Evolutionary conservation across 2,888 invertebrate species (phyloP), one percentile per base, ranked within the genome.

Genomic region (Allygus modestus): DNA sequence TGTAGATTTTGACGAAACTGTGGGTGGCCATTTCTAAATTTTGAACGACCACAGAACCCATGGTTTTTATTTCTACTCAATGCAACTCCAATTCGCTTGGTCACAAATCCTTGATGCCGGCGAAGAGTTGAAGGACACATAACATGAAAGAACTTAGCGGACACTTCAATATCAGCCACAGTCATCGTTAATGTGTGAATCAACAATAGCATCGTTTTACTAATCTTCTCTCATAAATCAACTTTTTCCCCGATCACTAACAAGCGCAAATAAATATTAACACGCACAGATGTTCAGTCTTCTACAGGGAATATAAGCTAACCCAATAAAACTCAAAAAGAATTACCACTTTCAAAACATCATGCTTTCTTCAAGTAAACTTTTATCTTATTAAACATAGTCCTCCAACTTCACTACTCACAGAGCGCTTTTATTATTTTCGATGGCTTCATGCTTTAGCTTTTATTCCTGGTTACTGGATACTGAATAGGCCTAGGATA

Each of bases 111-210:
- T 58, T 58, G 79, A 20, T 23, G 79, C 20, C 12, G 31, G 1
- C 37, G 51, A 7, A 20, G 54, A 31, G 31, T 20, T 31, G 79
- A 58, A 54, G 79, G 79, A 37, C 79, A 79, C 79, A 79, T 79
- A 20, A 79, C 54, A 86, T 91, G 91, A 85, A 90, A 90, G 88
- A 91, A 91, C 86, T 91, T 90, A 71, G 91, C 91, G 86, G 90
- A 89, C 84, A 91, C 89, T 83, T 90, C 90, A 88, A 89, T 90
- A 87, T 90, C 90, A 86, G 89, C 89, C 86, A 91, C 90, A 77
- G 90, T 90, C 87, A 91, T 89, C 88, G 91, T 91, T 89, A 92
- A 89, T 82, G 91, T 91, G 88, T 91, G 91, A 85, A 92, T 89
- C 87, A 91, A 87, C 43, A 88, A 84, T 82, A 88, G 86, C 88